Evolutionary conservation across 2,888 invertebrate species (phyloP).

Genomic region (Macrosoma leucophasiata): DNA sequence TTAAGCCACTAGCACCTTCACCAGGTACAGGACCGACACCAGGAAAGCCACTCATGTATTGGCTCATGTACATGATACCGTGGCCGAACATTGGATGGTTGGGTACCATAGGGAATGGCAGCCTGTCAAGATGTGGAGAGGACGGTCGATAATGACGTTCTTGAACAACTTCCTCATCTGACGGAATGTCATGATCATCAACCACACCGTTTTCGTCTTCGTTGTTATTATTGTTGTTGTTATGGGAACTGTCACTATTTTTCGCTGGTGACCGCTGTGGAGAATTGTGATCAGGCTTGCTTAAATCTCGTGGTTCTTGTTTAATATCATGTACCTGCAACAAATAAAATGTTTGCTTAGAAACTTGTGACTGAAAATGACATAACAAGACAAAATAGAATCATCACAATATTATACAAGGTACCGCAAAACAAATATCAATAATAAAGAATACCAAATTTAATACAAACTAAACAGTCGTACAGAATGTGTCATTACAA

Average conservation of each 20-base stretch:
- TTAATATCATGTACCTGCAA: conserved; percentile 71
- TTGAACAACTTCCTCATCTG: conserved; percentile 64
- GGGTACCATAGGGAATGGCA: conserved; percentile 86
- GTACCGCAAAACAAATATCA: conserved; percentile 1
- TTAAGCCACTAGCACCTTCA: conserved; percentile 76
- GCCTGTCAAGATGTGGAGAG: conserved; percentile 68
- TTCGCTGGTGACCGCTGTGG: conserved; percentile 73
- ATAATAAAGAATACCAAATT: conserved; percentile 5
- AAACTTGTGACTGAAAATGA: too few relatives aligned
- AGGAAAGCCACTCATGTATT: conserved; percentile 81
- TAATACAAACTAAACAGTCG: background rate
- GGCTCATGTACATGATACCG: conserved; percentile 94
- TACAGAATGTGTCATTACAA: too few relatives aligned
- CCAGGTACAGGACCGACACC: conserved; percentile 73
- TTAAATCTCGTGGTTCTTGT: conserved; percentile 70
- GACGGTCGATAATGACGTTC: conserved; percentile 58
- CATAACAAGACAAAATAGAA: too few relatives aligned
- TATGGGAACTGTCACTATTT: conserved; percentile 72
- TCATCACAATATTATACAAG: too few relatives aligned
- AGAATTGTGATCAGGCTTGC: conserved; percentile 56
- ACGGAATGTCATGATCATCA: conserved; percentile 70
- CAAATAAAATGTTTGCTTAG: conserved; percentile 24
- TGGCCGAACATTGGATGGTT: conserved; percentile 91
- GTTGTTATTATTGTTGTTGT: conserved; percentile 65
- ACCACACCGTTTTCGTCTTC: conserved; percentile 67